These are phyloP conservation scores for Cephus sareptanus DNA, from an alignment of 2,888 invertebrate genomes.

Conservation along the genomic window DNA sequence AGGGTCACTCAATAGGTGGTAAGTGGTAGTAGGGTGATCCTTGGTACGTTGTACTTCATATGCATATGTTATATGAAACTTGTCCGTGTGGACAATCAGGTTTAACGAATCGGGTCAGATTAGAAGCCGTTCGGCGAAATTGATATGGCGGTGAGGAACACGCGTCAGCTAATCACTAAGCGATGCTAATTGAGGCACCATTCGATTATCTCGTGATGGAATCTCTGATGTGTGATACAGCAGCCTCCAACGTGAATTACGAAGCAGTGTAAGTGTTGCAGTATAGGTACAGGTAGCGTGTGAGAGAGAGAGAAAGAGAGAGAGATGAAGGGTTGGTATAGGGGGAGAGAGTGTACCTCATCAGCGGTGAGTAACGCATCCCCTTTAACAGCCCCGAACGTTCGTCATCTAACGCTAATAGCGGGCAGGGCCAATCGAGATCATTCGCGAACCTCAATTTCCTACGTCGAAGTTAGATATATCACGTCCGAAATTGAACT, in stretches of 20 bases:
- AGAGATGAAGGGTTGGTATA: not conserved
- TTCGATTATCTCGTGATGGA: slow-evolving; percentile 60
- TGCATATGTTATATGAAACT: not conserved
- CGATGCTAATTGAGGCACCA: slow-evolving; percentile 56
- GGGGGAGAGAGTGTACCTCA: not conserved
- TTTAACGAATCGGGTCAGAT: not conserved
- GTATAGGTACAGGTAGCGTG: not conserved
- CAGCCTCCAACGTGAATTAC: slow-evolving; percentile 11
- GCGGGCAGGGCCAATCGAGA: slow-evolving; percentile 8
- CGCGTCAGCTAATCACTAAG: slow-evolving; percentile 54
- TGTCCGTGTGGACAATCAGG: not conserved
- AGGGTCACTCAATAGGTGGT: not conserved
- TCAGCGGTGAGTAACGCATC: not conserved
- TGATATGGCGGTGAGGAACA: slow-evolving; percentile 14
- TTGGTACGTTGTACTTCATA: too few species aligned
- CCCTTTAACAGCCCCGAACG: slow-evolving; percentile 2
- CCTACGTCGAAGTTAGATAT: slow-evolving; percentile 42
- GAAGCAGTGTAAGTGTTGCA: slow-evolving; percentile 32
- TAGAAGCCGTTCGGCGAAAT: slow-evolving; percentile 25
- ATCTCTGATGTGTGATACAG: slow-evolving; percentile 39
- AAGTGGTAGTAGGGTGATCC: not conserved
- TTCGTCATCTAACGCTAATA: slow-evolving; percentile 11
- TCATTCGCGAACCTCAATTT: slow-evolving; percentile 39
- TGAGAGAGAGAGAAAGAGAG: not conserved
- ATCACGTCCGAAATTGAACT: slow-evolving; percentile 55